Evolutionary conservation across 1,140 invertebrate species (phyloP).

Genomic region (Drosophila arawakana): DNA sequence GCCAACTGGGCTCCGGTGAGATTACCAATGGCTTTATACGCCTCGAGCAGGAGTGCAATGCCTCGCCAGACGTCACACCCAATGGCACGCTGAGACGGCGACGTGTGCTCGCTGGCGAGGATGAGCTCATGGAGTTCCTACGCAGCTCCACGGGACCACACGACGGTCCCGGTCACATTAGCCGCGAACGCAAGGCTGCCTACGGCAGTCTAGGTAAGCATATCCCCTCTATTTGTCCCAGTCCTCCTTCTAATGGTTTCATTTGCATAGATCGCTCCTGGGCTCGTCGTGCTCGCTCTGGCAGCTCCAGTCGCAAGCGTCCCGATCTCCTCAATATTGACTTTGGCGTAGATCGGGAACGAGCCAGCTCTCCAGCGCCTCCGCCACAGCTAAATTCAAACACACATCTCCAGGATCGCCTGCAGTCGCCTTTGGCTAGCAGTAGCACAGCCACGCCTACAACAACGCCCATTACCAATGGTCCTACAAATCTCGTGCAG

Average conservation of each 20-base stretch:
- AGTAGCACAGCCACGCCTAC: slow-evolving; percentile 60
- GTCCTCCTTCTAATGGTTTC: neutral
- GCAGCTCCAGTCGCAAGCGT: slow-evolving; percentile 88
- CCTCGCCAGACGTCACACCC: slow-evolving; percentile 94
- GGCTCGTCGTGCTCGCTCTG: slow-evolving; percentile 90
- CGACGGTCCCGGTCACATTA: slow-evolving; percentile 86
- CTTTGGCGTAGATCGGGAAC: slow-evolving; percentile 89
- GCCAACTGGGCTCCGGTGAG: slow-evolving; percentile 87
- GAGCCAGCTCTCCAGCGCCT: slow-evolving; percentile 90
- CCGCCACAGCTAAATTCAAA: slow-evolving; percentile 57
- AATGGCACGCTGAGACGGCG: slow-evolving; percentile 93
- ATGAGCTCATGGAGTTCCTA: slow-evolving; percentile 95
- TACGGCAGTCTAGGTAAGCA: slow-evolving; percentile 91
- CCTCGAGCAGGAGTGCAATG: slow-evolving; percentile 86
- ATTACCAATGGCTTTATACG: slow-evolving; percentile 84
- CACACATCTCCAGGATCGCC: slow-evolving; percentile 60
- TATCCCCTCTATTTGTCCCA: neutral
- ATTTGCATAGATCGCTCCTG: slow-evolving; percentile 91
- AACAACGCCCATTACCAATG: slow-evolving; percentile 58
- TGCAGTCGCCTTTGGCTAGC: slow-evolving; percentile 65
- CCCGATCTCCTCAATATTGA: slow-evolving; percentile 90
- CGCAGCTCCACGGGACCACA: slow-evolving; percentile 88
- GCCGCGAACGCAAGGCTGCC: slow-evolving; percentile 91
- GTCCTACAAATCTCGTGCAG: slow-evolving; percentile 29
- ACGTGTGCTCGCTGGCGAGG: slow-evolving; percentile 92